A percentile compares a stretch with the other conserved stretches of the same genome.
These are phyloP conservation scores for Eupithecia tripunctaria DNA, from an alignment of 2,888 invertebrate species.

Conservation along the genomic window DNA sequence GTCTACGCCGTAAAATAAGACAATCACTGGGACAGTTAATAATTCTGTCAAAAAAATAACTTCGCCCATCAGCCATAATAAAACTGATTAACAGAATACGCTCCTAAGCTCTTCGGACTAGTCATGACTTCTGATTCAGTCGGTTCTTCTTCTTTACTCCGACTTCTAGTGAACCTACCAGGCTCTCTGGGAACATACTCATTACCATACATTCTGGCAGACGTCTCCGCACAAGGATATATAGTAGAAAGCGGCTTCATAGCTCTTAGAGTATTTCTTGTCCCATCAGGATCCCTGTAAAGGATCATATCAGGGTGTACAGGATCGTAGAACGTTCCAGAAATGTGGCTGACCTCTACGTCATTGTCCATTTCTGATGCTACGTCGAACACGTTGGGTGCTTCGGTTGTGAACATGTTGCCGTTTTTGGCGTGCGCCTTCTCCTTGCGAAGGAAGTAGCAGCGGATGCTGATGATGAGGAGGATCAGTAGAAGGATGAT, in stretches of 20 bases:
- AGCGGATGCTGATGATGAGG: conserved; percentile 58
- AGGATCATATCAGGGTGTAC: conserved; percentile 79
- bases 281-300: conserved; percentile 71
- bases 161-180: conserved; percentile 61
- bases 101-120: conserved; percentile 76
- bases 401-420: conserved; percentile 77
- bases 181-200: conserved; percentile 70
- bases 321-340: conserved; percentile 78
- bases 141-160: conserved; percentile 58
- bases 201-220: conserved; percentile 77
- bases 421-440: conserved; percentile 69
- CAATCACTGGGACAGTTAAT: neutral
- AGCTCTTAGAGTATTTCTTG: conserved; percentile 70
- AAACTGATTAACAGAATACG: conserved; percentile 70
- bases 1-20: neutral
- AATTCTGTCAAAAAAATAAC: neutral
- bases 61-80: conserved; percentile 74
- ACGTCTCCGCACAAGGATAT: conserved; percentile 64
- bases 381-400: conserved; percentile 76
- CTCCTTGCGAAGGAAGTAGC: conserved; percentile 58
- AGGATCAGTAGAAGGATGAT: conserved; percentile 55
- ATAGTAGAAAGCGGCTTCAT: conserved; percentile 79
- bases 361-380: conserved; percentile 78
- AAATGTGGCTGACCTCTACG: conserved; percentile 75
- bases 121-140: conserved; percentile 63